phyloP scores from a whole-genome alignment of 2,113 vertebrate genomes.

The Chaetodon auriga region DNA sequence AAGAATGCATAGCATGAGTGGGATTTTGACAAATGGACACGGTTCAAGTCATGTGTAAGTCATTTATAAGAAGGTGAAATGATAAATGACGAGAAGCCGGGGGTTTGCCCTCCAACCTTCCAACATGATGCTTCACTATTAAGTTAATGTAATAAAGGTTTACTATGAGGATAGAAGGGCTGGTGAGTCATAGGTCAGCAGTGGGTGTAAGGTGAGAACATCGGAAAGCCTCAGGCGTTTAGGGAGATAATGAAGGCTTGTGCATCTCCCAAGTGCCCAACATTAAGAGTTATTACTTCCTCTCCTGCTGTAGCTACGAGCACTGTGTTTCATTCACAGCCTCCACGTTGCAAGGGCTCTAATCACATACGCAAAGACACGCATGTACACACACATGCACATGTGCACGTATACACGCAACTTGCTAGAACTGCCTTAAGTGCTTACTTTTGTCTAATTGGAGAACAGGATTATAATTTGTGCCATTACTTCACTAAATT shows the following conservation, averaged over 20 bases:
- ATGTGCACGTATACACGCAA: background rate
- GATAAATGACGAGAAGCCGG: conserved; percentile 61
- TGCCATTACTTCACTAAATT: background rate
- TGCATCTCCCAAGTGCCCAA: conserved; percentile 85
- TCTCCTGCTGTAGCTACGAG: conserved; percentile 83
- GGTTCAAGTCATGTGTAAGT: conserved; percentile 35
- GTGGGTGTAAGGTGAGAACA: conserved; percentile 94
- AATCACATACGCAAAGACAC: conserved; percentile 2
- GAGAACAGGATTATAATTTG: background rate
- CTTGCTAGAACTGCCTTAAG: background rate
- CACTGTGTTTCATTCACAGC: conserved; percentile 68
- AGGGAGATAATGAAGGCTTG: conserved; percentile 89
- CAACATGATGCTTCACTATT: conserved; percentile 84
- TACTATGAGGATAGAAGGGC: conserved; percentile 89
- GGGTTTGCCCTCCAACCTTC: conserved; percentile 82
- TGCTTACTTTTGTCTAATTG: background rate
- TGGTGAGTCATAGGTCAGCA: conserved; percentile 97
- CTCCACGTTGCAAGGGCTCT: conserved; percentile 31
- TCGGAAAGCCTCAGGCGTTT: conserved; percentile 88
- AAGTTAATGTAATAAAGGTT: conserved; percentile 95
- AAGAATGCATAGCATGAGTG: conserved; percentile 55
- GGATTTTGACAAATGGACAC: conserved; percentile 42
- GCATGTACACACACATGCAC: background rate
- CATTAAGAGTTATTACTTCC: conserved; percentile 87
- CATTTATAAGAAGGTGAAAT: conserved; percentile 65